These are phyloP conservation scores for Ephydatia muelleri DNA, from an alignment of 37 sponge, comb jelly and placozoan genomes.

Conservation along the genomic window DNA sequence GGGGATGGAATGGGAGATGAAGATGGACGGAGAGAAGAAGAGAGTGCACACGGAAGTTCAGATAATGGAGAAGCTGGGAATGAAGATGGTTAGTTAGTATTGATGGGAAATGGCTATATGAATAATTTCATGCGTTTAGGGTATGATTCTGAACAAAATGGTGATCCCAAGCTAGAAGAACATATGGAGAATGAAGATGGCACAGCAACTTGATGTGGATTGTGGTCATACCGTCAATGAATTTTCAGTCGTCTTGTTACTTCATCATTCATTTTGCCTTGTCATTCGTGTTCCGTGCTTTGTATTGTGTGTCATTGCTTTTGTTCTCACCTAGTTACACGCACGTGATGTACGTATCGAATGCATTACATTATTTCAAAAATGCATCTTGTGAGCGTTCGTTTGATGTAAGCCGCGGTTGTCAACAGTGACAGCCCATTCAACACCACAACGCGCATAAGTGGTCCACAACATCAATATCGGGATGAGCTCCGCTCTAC, in stretches of 20 bases:
- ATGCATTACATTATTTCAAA: background rate
- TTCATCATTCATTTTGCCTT: background rate
- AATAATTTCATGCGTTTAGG: background rate
- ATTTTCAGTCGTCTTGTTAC: background rate
- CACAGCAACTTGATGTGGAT: background rate
- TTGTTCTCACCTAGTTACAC: background rate
- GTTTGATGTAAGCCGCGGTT: background rate
- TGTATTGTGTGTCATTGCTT: background rate
- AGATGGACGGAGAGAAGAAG: background rate
- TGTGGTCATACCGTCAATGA: background rate
- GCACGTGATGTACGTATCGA: background rate
- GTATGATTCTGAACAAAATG: background rate
- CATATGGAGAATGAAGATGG: background rate
- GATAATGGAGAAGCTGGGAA: constrained; percentile 25
- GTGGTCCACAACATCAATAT: background rate
- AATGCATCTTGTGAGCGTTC: background rate
- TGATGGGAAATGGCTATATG: background rate
- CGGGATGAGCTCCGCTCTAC: constrained; percentile 47
- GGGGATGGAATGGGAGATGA: background rate
- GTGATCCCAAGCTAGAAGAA: background rate
- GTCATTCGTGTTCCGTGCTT: background rate
- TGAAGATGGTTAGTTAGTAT: constrained; percentile 3
- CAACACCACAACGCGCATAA: background rate
- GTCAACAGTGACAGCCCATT: background rate
- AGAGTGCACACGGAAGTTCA: background rate